These are phyloP conservation scores for Heliconius eleuchia DNA, from an alignment of 1,140 invertebrate species.

Conservation along the genomic window DNA sequence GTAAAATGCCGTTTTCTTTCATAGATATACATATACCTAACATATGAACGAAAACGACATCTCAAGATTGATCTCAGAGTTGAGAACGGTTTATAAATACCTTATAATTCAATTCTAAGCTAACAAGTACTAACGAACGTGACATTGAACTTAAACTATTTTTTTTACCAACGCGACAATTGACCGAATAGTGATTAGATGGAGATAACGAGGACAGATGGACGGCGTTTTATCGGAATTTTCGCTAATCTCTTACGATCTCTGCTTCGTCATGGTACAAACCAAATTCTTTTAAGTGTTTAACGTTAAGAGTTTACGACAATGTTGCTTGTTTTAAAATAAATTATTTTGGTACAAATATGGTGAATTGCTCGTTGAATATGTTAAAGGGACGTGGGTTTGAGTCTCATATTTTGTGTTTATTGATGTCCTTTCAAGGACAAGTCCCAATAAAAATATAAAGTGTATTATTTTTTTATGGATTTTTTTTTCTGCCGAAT, in stretches of 20 bases:
- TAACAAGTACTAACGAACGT: background rate
- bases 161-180: slow-evolving; percentile 17
- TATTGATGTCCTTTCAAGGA: too few relatives aligned
- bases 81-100: background rate
- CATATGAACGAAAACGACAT: too few relatives aligned
- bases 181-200: slow-evolving; percentile 16
- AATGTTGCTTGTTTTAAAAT: background rate
- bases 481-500: too few relatives aligned
- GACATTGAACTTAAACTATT: background rate
- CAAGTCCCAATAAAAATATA: too few relatives aligned
- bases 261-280: slow-evolving; percentile 22
- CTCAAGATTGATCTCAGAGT: too few relatives aligned
- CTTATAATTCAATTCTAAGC: background rate
- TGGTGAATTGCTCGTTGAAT: too few relatives aligned
- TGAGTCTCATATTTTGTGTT: too few relatives aligned
- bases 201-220: slow-evolving; percentile 29
- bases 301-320: slow-evolving; percentile 6
- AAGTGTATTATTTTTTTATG: too few relatives aligned
- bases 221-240: slow-evolving; percentile 27
- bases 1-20: too few relatives aligned
- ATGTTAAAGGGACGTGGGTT: too few relatives aligned
- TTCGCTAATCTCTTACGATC: slow-evolving; percentile 29
- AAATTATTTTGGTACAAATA: background rate
- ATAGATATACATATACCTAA: too few relatives aligned
- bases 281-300: background rate